Conservation (phyloP, 1,140 invertebrate genomes). For the Colletes gigas region DNA sequence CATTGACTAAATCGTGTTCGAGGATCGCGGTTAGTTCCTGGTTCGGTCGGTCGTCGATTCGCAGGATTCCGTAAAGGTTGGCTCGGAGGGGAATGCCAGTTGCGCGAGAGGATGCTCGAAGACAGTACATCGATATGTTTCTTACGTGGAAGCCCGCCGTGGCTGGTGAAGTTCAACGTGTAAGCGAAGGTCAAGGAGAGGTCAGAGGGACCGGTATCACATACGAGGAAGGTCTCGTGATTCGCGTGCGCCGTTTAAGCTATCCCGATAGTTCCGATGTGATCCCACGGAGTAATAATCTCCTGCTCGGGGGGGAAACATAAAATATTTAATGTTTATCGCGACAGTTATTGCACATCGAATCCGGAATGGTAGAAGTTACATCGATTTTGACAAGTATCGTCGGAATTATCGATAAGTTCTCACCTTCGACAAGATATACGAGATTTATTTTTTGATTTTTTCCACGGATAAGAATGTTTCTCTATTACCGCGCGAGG, state of each 20-base stretch:
- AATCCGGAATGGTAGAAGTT: not conserved
- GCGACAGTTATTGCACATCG: not conserved
- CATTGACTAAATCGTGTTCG: slow-evolving; percentile 1
- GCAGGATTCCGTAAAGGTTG: slow-evolving; percentile 35
- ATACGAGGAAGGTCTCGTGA: slow-evolving; percentile 25
- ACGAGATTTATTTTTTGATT: no score
- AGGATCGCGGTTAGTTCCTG: slow-evolving; percentile 15
- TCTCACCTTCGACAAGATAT: no score
- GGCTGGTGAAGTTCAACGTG: slow-evolving; percentile 22
- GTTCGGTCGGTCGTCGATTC: slow-evolving; percentile 18
- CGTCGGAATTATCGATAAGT: not conserved
- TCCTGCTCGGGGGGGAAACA: no score
- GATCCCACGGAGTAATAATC: not conserved
- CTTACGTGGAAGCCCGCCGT: slow-evolving; percentile 43
- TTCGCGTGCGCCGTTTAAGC: not conserved
- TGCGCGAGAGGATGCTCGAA: slow-evolving; percentile 1
- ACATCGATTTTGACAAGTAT: not conserved
- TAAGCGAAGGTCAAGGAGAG: slow-evolving; percentile 55
- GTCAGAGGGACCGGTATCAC: slow-evolving; percentile 36
- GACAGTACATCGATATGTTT: slow-evolving; percentile 28
- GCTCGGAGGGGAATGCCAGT: slow-evolving; percentile 8
- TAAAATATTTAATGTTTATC: not conserved
- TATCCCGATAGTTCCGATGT: not conserved
- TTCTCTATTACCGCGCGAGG: not conserved
- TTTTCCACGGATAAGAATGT: no score